A percentile compares a stretch with the other conserved stretches of the same genome.
These are phyloP conservation scores for Dromius quadrimaculatus DNA, from an alignment of 2,888 invertebrate species.

Conservation along the genomic window DNA sequence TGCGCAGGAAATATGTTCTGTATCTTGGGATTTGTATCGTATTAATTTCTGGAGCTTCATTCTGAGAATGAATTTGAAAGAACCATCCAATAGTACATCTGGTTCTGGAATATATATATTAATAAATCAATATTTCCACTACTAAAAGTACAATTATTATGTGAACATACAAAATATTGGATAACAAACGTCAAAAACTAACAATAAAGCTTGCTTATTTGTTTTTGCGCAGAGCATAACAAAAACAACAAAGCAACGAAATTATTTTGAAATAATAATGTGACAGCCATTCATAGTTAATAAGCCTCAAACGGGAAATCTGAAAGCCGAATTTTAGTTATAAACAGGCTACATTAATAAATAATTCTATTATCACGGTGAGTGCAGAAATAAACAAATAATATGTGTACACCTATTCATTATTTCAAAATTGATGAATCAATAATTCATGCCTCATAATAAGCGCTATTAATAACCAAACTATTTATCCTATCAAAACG, in stretches of 20 bases:
- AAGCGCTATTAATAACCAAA: conserved; percentile 8
- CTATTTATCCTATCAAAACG: background rate
- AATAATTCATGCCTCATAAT: conserved; percentile 3
- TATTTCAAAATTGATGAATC: background rate
- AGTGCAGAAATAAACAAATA: background rate
- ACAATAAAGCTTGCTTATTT: background rate
- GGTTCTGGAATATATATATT: conserved; percentile 1
- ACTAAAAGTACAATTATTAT: conserved; percentile 2
- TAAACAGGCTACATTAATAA: conserved; percentile 1
- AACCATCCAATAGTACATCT: too few species aligned
- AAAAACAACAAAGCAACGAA: background rate
- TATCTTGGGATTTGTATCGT: background rate
- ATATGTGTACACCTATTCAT: background rate
- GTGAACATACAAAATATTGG: conserved; percentile 4
- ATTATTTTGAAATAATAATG: conserved; percentile 21
- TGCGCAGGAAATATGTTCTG: conserved; percentile 13
- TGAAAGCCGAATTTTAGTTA: background rate
- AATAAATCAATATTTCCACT: conserved; percentile 3
- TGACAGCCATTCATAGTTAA: background rate
- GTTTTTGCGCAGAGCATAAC: background rate
- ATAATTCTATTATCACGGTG: conserved; percentile 18
- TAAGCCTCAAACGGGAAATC: conserved; percentile 3
- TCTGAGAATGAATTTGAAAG: background rate
- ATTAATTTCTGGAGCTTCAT: background rate
- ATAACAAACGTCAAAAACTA: conserved; percentile 5